A percentile compares a stretch with the other conserved stretches of the same genome.
Conservation (phyloP, 2,797 vertebrate genomes). For the Arctocebus calabarensis region DNA sequence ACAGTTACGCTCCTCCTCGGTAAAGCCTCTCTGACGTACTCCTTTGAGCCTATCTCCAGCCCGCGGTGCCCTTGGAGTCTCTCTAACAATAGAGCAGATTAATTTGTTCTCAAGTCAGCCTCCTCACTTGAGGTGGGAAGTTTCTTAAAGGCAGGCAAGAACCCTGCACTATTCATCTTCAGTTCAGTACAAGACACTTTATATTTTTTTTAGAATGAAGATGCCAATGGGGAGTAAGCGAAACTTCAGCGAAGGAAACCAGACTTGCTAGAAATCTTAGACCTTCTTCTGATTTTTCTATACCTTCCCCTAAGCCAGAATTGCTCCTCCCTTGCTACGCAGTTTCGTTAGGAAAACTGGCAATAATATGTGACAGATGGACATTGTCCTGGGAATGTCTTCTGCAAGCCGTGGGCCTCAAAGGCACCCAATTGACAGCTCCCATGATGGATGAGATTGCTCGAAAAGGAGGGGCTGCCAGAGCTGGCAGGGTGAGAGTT, state of each 20-base stretch:
- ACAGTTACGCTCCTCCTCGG: not conserved
- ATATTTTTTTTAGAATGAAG: not conserved
- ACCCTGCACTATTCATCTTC: not conserved
- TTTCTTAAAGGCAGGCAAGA: not conserved
- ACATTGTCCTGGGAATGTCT: slow-evolving; percentile 68
- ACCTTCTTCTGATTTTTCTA: not conserved
- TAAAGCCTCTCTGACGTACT: not conserved
- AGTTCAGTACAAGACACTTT: not conserved
- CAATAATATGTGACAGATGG: slow-evolving; percentile 76
- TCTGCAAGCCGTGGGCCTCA: slow-evolving; percentile 61
- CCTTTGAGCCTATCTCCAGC: not conserved
- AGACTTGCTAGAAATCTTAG: slow-evolving; percentile 20
- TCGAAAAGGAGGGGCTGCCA: slow-evolving; percentile 4
- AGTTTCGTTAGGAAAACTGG: not conserved
- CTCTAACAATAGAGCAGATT: not conserved
- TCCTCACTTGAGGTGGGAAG: not conserved
- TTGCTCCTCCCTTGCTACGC: slow-evolving; percentile 25
- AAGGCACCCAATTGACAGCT: slow-evolving; percentile 70
- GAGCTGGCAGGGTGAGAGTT: not conserved
- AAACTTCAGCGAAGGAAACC: slow-evolving; percentile 24
- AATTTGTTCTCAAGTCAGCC: slow-evolving; percentile 12
- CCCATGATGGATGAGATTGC: slow-evolving; percentile 69
- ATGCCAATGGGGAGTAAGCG: not conserved
- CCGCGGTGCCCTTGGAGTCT: not conserved
- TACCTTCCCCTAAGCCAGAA: slow-evolving; percentile 30